Conservation (phyloP, 1,140 invertebrate genomes). For the Magallana ariakensis region DNA sequence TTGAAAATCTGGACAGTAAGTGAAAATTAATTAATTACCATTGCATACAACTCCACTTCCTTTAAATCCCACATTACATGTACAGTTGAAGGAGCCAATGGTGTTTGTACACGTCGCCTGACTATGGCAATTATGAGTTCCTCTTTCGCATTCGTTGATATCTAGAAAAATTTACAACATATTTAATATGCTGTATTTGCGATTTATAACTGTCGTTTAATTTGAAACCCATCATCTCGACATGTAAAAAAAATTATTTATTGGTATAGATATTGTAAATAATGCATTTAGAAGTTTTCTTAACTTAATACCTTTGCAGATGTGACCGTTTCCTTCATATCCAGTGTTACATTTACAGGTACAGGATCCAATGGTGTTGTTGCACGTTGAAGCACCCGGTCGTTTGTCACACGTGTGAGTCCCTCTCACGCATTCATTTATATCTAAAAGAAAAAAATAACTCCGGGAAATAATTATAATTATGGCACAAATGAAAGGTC, state of each 20-base stretch:
- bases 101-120: slow-evolving; percentile 63
- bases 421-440: not conserved
- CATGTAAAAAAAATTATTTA: no score
- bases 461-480: no score
- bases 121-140: slow-evolving; percentile 54
- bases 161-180: slow-evolving; percentile 52
- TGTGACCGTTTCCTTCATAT: slow-evolving; percentile 17
- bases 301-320: not conserved
- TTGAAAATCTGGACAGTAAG: slow-evolving; percentile 13
- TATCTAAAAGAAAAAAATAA: not conserved
- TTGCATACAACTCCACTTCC: slow-evolving; percentile 40
- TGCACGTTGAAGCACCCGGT: not conserved
- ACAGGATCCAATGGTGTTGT: slow-evolving; percentile 12
- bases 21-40: slow-evolving; percentile 41
- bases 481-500: no score
- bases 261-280: no score
- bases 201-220: no score
- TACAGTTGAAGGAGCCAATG: slow-evolving; percentile 65
- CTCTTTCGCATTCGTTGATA: slow-evolving; percentile 66
- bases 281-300: no score
- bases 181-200: no score
- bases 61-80: slow-evolving; percentile 65
- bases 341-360: slow-evolving; percentile 35
- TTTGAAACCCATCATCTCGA: no score
- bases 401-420: not conserved